A percentile compares a stretch with the other conserved stretches of the same genome.
Evolutionary conservation across 2,797 vertebrate species (phyloP).

Genomic region (Enteromius argenteus): DNA sequence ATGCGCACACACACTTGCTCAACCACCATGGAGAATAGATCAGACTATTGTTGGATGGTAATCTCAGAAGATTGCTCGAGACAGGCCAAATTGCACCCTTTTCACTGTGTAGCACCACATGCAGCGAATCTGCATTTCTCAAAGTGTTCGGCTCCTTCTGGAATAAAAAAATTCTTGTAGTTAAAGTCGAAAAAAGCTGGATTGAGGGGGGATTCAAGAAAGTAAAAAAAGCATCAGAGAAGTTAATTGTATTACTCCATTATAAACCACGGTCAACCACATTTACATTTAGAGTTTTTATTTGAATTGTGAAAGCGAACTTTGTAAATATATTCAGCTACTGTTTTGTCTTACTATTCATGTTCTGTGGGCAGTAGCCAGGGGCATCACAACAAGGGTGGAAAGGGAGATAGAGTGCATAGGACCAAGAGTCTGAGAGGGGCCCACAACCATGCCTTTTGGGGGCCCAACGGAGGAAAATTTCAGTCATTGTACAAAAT

Average conservation of each 20-base stretch:
- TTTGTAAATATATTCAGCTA: not conserved
- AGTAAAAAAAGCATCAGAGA: not conserved
- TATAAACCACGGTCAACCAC: not conserved
- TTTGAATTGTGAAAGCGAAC: not conserved
- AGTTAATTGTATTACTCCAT: not conserved
- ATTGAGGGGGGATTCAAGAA: not conserved
- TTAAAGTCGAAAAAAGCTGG: not conserved
- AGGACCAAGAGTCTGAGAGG: not conserved
- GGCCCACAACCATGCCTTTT: not conserved
- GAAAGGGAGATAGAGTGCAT: not conserved
- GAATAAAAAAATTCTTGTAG: not conserved
- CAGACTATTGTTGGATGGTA: constrained; percentile 13
- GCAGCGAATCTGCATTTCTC: constrained; percentile 20
- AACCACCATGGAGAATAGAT: constrained; percentile 31
- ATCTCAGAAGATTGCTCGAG: constrained; percentile 55
- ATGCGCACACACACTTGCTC: not conserved
- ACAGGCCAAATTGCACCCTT: constrained; percentile 52
- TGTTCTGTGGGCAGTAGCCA: not conserved
- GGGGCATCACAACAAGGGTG: not conserved
- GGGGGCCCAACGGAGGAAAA: not conserved
- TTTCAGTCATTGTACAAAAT: not conserved
- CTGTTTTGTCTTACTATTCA: not conserved
- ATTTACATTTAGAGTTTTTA: not conserved
- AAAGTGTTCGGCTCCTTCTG: not conserved
- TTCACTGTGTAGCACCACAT: constrained; percentile 5